Percentiles rank a stretch among this genome's conserved stretches.
Evolutionary conservation across 2,797 vertebrate species (phyloP).

Genomic region (Cynodonichthys magdalenae): DNA sequence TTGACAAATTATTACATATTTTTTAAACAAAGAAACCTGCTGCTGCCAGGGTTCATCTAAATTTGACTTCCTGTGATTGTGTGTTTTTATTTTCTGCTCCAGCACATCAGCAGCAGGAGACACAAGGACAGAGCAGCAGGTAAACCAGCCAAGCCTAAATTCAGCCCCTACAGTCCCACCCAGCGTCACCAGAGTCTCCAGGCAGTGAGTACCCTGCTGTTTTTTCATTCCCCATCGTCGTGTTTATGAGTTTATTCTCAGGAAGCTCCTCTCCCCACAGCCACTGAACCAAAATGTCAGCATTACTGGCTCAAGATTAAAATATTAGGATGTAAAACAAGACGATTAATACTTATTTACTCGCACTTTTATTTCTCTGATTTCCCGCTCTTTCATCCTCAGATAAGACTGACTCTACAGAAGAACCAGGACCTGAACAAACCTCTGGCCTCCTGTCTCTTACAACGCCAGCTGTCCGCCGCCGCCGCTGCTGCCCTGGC

Average conservation of each 20-base stretch:
- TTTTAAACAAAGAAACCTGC: constrained; percentile 2
- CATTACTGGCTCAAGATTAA: neutral
- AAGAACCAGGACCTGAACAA: constrained; percentile 88
- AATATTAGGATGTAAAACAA: constrained; percentile 4
- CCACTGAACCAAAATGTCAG: constrained; percentile 13
- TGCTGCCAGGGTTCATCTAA: constrained; percentile 7
- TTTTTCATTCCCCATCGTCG: constrained; percentile 25
- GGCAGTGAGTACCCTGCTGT: constrained; percentile 83
- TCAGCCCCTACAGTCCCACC: constrained; percentile 92
- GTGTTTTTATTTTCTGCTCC: constrained; percentile 54
- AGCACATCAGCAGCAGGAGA: constrained; percentile 99
- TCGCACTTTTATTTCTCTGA: neutral
- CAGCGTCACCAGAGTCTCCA: constrained; percentile 87
- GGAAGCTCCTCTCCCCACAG: constrained; percentile 32
- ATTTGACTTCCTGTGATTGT: constrained; percentile 10
- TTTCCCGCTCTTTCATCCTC: constrained; percentile 27
- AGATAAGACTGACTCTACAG: constrained; percentile 88
- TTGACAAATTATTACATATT: constrained; percentile 28
- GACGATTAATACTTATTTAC: constrained; percentile 14
- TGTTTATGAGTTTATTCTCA: constrained; percentile 29
- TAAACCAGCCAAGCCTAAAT: constrained; percentile 98
- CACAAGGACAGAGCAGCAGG: constrained; percentile 98
- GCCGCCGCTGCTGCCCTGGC: constrained; percentile 85
- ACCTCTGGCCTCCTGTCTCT: constrained; percentile 86
- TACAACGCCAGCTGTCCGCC: constrained; percentile 82